Conservation (phyloP, 2,113 vertebrate genomes). For the Strigops habroptila region DNA sequence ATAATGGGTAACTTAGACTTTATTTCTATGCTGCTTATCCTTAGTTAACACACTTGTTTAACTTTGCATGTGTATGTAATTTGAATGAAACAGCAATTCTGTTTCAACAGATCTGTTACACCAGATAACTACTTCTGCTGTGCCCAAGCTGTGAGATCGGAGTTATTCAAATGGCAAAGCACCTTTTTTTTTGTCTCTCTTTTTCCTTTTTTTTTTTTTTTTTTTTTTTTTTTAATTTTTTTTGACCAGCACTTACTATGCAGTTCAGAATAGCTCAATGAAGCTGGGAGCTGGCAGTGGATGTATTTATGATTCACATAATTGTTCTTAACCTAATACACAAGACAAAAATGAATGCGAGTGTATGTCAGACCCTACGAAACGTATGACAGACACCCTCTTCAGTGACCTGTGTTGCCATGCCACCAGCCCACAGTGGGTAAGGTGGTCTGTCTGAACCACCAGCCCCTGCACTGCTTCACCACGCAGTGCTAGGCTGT, state of each 20-base stretch:
- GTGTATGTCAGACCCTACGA: neutral
- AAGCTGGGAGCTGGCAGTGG: neutral
- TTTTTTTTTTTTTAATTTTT: neutral
- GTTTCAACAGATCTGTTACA: neutral
- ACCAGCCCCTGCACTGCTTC: accelerated
- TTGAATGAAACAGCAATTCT: neutral
- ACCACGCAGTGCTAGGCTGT: accelerated
- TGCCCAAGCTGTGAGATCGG: neutral
- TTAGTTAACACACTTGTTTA: neutral
- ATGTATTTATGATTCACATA: neutral
- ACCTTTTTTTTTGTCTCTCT: neutral
- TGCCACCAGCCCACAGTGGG: neutral
- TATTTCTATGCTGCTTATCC: slow-evolving; percentile 1
- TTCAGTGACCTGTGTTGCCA: neutral
- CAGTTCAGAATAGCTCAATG: neutral
- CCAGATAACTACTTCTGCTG: neutral
- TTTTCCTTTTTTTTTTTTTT: neutral
- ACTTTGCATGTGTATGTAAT: neutral
- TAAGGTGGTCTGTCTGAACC: neutral
- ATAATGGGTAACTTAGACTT: neutral
- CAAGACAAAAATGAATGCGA: neutral
- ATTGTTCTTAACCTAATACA: slow-evolving; percentile 2
- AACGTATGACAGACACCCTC: neutral
- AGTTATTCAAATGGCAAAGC: neutral
- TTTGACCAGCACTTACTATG: slow-evolving; percentile 31